Conservation (phyloP, 2,888 invertebrate species). For the Tachina lurida region DNA sequence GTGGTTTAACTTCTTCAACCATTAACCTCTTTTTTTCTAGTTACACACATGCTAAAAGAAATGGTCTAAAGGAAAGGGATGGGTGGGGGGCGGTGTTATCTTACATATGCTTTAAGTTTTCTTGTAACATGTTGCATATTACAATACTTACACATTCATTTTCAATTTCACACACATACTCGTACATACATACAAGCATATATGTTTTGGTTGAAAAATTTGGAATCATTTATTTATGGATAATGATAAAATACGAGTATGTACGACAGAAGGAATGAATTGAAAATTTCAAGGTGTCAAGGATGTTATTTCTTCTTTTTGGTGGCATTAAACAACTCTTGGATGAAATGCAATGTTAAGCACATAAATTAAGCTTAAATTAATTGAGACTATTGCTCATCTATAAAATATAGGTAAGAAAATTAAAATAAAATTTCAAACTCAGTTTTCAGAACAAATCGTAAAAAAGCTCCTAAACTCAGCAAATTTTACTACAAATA, state of each 20-base stretch:
- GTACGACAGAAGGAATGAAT: constrained; percentile 10
- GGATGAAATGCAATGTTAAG: neutral
- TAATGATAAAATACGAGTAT: constrained; percentile 26
- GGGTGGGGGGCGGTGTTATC: neutral
- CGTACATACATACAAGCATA: neutral
- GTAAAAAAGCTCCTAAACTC: too few species aligned
- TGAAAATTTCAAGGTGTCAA: neutral
- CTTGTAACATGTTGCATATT: constrained; percentile 67
- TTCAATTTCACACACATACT: constrained; percentile 43
- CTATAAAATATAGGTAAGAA: neutral
- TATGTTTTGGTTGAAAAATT: constrained; percentile 45
- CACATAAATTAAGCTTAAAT: neutral
- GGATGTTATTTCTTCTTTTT: neutral
- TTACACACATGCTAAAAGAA: constrained; percentile 21
- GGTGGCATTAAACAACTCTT: constrained; percentile 1
- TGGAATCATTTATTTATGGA: constrained; percentile 62
- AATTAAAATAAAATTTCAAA: too few species aligned
- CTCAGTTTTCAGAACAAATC: too few species aligned
- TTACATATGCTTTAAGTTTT: constrained; percentile 17
- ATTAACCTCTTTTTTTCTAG: constrained; percentile 65
- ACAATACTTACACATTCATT: constrained; percentile 22
- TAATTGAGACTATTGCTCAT: neutral
- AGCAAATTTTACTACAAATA: too few species aligned
- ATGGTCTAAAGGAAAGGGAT: constrained; percentile 13
- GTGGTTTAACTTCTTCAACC: constrained; percentile 79